Evolutionary conservation across 2,113 vertebrate species (phyloP), one percentile per base, ranked within the genome.

Genomic region (Australoheros scitulus): DNA sequence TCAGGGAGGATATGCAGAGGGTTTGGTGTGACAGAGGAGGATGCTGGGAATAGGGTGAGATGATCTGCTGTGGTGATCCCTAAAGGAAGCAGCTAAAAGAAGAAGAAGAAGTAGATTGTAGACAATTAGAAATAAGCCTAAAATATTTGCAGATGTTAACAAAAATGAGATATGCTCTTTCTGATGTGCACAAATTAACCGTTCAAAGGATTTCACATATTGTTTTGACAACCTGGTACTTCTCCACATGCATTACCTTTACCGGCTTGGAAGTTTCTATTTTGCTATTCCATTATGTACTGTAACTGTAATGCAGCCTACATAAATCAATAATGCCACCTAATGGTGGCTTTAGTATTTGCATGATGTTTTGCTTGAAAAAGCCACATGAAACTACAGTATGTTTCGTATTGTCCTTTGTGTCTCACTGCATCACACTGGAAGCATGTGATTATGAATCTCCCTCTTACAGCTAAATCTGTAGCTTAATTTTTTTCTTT

Each of bases 301-400:
- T 3, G 20, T 72, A 47, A 56, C 32, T 20, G 18, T 29, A n/a
- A 43, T 57, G 9, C 29, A 11, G 24, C 17, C 65, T 13, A 18
- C 13, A 68, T 36, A 56, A 59, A 61, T 80, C 20, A 65, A 61
- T 72, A 36, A 43, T 18, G 81, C 85, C 89, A 85, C 61, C 79
- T 91, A 72, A 50, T 55, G 89, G 86, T 43, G 6, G 11, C 22
- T 59, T 58, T 7, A 56, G 43, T 58, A 24, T 65, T 9, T 17
- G 50, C 9, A 13, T 79, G 2, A 65, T 20, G 10, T 11, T 61
- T 50, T 17, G 3, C 18, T 60, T 47, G 20, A 32, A 17, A 74
- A 63, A 29, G 4, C 20, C 32, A 7, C 29, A 52, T 24, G 11
- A 43, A n/a, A 26, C 17, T 3, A 56, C 15, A 18, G 0, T 10